Evolutionary conservation across 2,797 vertebrate genomes (phyloP), one percentile per base, ranked within the genome.

Genomic region (Neosilurus mollespiculum): DNA sequence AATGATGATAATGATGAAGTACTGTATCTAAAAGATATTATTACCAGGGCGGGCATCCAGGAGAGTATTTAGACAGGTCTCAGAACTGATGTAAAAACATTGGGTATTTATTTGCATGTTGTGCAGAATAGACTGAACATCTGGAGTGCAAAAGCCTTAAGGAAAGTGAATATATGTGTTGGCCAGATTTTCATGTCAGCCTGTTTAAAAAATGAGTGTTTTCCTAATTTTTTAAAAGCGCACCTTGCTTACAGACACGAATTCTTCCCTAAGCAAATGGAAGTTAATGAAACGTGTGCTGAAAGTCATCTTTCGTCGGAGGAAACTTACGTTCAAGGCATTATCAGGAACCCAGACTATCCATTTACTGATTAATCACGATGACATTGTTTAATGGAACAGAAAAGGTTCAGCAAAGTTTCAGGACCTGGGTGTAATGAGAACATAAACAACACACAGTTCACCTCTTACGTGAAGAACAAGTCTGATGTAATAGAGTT

Each of bases 321-420:
- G 67, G 84, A 81, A 72, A 65, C 73, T 70, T 84, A 56, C 72
- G 9, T 70, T 77, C 78, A 62, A 71, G 59, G 56, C 26, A 80
- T 87, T 79, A 87, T 43, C 87, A 87, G 30, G 26, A 65, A 70
- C 84, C 82, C 81, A 81, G 84, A 84, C 73, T 70, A 66, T 86
- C 80, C 84, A 84, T 2, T 80, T 85, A 81, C 86, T 89, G 90
- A 92, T 87, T 91, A 87, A 90, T 91, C 87, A 89, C 85, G 54
- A 82, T 83, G 82, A 73, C 79, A 56, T 90, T 87, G 67, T 82
- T 84, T 85, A 91, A 91, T 88, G 85, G 72, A 78, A 87, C 51
- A 81, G 83, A 64, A 85, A 75, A 84, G 71, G 84, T 78, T 81
- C 79, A 64, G 83, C 83, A 71, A 69, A 84, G 81, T 87, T 87